These are phyloP conservation scores for Zoroaster sp. DNA, from an alignment of 53 echinoderm and acorn worm species.

Conservation along the genomic window DNA sequence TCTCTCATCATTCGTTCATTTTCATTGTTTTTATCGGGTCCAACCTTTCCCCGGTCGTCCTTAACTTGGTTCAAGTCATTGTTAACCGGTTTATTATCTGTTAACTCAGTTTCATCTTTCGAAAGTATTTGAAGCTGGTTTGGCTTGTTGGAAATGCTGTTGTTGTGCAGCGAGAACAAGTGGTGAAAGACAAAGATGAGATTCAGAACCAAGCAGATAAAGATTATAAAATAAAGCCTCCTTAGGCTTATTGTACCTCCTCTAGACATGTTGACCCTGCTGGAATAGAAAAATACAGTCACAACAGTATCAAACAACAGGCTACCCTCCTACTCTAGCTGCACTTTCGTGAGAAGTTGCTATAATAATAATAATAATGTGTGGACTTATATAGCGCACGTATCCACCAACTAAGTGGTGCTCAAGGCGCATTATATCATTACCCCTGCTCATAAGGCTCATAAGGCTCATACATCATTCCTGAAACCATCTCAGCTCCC, in stretches of 20 bases:
- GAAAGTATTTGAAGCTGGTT: background rate
- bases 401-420: too few species aligned
- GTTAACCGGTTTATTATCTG: background rate
- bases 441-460: too few species aligned
- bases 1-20: background rate
- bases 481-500: too few species aligned
- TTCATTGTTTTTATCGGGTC: background rate
- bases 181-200: slow-evolving; percentile 27
- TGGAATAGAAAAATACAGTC: background rate
- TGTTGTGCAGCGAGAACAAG: background rate
- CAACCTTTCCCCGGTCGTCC: too few species aligned
- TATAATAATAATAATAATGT: too few species aligned
- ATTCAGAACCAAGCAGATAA: slow-evolving; percentile 15
- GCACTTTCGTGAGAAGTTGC: too few species aligned
- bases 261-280: background rate
- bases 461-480: too few species aligned
- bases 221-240: slow-evolving; percentile 22
- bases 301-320: background rate
- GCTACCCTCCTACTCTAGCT: too few species aligned
- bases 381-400: too few species aligned
- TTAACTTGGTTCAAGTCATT: background rate
- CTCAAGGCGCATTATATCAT: too few species aligned
- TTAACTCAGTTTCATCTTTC: background rate
- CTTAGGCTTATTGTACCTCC: background rate
- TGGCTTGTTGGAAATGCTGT: background rate